These are phyloP conservation scores for Zoanthus sansibaricus DNA, from an alignment of 92 coral and sea anemone genomes.

Conservation along the genomic window DNA sequence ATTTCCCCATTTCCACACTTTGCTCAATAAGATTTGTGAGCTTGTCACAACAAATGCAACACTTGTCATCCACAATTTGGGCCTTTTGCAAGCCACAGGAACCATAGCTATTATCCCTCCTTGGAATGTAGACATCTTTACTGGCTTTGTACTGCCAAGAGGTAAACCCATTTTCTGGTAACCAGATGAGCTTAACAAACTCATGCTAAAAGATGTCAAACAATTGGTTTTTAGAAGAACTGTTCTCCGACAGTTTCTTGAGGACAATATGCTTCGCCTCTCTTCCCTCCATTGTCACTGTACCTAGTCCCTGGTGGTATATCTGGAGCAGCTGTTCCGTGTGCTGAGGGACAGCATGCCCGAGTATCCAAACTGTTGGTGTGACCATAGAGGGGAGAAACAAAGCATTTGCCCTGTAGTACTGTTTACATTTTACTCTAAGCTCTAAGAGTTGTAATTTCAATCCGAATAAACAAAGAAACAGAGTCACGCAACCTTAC, in stretches of 20 bases:
- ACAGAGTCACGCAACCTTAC: conserved; percentile 57
- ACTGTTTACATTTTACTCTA: conserved; percentile 48
- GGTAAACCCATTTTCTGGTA: conserved; percentile 61
- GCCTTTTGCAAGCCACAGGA: conserved; percentile 69
- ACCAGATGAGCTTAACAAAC: conserved; percentile 59
- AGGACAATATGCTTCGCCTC: conserved; percentile 61
- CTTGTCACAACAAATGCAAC: conserved; percentile 63
- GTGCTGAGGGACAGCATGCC: conserved; percentile 58
- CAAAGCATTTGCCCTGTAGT: conserved; percentile 69
- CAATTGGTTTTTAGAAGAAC: conserved; percentile 48
- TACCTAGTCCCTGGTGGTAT: conserved; percentile 59
- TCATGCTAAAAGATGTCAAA: conserved; percentile 61
- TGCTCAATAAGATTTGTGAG: conserved; percentile 59
- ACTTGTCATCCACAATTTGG: conserved; percentile 52
- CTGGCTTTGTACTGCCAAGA: conserved; percentile 54
- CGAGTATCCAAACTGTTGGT: conserved; percentile 65
- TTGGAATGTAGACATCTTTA: conserved; percentile 57
- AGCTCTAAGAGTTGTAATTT: conserved; percentile 53
- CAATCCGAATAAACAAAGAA: conserved; percentile 61
- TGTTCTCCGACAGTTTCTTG: conserved; percentile 53
- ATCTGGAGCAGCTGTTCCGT: conserved; percentile 49
- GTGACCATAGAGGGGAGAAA: conserved; percentile 56
- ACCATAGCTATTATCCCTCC: conserved; percentile 62
- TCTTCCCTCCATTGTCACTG: conserved; percentile 66
- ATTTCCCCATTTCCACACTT: conserved; percentile 60